Percentiles rank a stretch among this genome's conserved stretches.
Evolutionary conservation across 2,797 vertebrate species (phyloP).

Genomic region (Garrulus glandarius): DNA sequence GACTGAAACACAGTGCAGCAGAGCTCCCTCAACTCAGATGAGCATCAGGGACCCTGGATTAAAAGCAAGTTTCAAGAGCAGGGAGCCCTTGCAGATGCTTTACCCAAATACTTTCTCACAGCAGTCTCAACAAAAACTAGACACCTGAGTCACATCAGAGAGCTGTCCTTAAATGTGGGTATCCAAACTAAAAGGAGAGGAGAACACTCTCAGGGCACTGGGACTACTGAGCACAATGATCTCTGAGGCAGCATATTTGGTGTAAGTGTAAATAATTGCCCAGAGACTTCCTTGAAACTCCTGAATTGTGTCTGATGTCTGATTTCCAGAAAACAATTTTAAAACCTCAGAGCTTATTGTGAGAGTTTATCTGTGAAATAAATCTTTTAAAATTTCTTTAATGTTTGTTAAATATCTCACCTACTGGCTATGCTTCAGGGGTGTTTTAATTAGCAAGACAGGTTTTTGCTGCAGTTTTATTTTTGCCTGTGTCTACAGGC

Average conservation of each 20-base stretch:
- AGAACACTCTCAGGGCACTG: not conserved
- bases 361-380: not conserved
- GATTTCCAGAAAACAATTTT: not conserved
- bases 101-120: not conserved
- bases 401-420: conserved; percentile 4
- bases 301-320: not conserved
- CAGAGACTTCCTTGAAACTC: not conserved
- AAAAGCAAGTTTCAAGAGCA: not conserved
- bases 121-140: not conserved
- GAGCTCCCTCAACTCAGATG: accelerated
- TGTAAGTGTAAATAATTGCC: not conserved
- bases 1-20: not conserved
- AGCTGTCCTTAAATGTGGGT: not conserved
- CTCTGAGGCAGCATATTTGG: not conserved
- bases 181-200: not conserved
- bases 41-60: accelerated
- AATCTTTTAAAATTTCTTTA: conserved; percentile 9
- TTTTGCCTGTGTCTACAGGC: not conserved
- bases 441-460: conserved; percentile 21
- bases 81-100: accelerated
- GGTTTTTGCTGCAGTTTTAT: not conserved
- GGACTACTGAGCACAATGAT: accelerated
- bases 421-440: not conserved
- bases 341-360: not conserved
- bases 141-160: not conserved